These are phyloP conservation scores for Pogonomyrmex californicus DNA, from an alignment of 1,140 invertebrate species.

Conservation along the genomic window DNA sequence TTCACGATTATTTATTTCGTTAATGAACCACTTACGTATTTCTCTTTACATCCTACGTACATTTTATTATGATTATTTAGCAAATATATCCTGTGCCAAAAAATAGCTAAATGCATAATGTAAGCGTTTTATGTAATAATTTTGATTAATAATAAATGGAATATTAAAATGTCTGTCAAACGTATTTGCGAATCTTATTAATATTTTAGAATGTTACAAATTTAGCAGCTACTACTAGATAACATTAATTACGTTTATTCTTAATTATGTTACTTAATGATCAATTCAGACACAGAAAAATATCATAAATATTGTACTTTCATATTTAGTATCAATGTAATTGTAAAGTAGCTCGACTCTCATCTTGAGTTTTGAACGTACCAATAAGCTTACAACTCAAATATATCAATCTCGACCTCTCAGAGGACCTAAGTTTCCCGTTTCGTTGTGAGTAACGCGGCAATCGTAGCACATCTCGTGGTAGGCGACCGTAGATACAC, in stretches of 20 bases:
- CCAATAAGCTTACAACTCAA: constrained; percentile 34
- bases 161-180: not conserved
- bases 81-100: not conserved
- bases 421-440: constrained; percentile 61
- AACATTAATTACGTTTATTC: not conserved
- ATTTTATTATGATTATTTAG: not conserved
- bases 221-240: not conserved
- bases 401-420: constrained; percentile 67
- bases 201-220: not conserved
- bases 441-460: constrained; percentile 55
- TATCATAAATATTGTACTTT: not conserved
- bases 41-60: not conserved
- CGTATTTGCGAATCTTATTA: not conserved
- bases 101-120: not conserved
- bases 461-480: constrained; percentile 63
- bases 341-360: not conserved
- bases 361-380: not conserved
- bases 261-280: too few species aligned
- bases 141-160: not conserved
- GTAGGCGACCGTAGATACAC: constrained; percentile 60
- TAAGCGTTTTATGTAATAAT: not conserved
- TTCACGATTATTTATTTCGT: constrained; percentile 41
- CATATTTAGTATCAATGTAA: not conserved
- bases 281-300: not conserved
- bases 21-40: constrained; percentile 22